Conservation (phyloP, 2,797 vertebrate genomes). For the Phalanger gymnotis region DNA sequence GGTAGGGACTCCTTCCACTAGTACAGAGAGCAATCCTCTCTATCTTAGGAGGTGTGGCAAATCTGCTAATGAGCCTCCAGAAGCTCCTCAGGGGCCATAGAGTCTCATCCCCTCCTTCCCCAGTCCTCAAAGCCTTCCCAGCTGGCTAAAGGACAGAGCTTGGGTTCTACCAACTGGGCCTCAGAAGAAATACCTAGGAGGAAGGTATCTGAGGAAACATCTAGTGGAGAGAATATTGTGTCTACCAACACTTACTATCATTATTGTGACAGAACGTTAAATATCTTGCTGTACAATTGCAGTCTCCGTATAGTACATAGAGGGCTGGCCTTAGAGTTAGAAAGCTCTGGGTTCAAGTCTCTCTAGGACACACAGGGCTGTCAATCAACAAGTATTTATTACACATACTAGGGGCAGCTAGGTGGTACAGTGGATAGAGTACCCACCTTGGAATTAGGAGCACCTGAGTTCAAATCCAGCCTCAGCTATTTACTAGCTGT, state of each 20-base stretch:
- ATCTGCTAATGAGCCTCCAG: neutral
- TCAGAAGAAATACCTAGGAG: neutral
- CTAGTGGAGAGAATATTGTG: neutral
- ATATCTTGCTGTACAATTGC: too few species aligned
- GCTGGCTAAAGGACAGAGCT: neutral
- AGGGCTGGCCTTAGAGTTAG: too few species aligned
- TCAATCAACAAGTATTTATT: neutral
- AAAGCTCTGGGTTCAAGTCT: neutral
- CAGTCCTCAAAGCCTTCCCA: neutral
- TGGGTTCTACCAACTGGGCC: neutral
- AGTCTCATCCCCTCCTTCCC: neutral
- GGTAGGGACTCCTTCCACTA: neutral
- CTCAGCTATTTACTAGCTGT: too few species aligned
- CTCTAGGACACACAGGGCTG: rapidly evolving
- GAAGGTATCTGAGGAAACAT: neutral
- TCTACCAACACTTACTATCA: neutral
- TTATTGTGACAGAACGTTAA: neutral
- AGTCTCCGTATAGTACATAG: too few species aligned
- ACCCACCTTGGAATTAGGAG: too few species aligned
- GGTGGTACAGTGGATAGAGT: too few species aligned
- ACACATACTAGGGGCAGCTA: too few species aligned
- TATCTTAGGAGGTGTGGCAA: neutral
- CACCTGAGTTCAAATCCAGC: too few species aligned
- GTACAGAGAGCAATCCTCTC: neutral
- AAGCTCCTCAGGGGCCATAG: neutral